Evolutionary conservation across 1,140 invertebrate genomes (phyloP), one percentile per base, ranked within the genome.

Genomic region (Heliconius hermathena): DNA sequence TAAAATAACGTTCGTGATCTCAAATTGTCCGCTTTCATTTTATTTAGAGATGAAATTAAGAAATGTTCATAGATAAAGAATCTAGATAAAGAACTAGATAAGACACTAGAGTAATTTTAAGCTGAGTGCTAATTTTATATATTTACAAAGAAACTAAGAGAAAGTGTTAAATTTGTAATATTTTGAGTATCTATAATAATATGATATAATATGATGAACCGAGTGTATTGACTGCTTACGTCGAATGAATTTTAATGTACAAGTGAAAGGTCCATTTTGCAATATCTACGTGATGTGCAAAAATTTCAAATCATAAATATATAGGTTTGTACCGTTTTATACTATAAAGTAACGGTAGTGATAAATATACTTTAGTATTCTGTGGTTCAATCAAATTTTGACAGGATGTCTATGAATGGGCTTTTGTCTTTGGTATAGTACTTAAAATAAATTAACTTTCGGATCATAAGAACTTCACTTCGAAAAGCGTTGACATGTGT

Each of bases 251-350:
- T 82, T 76, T 52, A 82, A 84, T 84, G 41, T 79, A 74, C 71
- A 49, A 78, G 82, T 80, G 82, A 84, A 84, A 84, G 78, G 70
- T 8, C 74, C 41, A 76, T 83, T 82, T 82, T 81, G 82, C 80
- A 83, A 83, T 66, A 72, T 74, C 73, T 82, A 60, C 54, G 71
- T 71, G 74, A 81, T 77, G 80, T 83, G 80, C 82, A 79, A 83
- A 83, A 83, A 77, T 74, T 80, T 77, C 52, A 77, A 79, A 81
- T 76, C 75, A 76, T 76, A 76, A 76, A 76, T 76, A 41, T 66
- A 66, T 76, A 71, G 70, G 54, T 76, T 57, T 54, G 57, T 71
- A 71, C n/a, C 71, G 76, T 72, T 73, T 57, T 74, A 66, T 22
- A 66, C 36, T 73, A 66, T 78, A 60, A 78, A 75, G 36, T 72